Conservation (phyloP, 1,140 invertebrate species). For the Zaprionus capensis region DNA sequence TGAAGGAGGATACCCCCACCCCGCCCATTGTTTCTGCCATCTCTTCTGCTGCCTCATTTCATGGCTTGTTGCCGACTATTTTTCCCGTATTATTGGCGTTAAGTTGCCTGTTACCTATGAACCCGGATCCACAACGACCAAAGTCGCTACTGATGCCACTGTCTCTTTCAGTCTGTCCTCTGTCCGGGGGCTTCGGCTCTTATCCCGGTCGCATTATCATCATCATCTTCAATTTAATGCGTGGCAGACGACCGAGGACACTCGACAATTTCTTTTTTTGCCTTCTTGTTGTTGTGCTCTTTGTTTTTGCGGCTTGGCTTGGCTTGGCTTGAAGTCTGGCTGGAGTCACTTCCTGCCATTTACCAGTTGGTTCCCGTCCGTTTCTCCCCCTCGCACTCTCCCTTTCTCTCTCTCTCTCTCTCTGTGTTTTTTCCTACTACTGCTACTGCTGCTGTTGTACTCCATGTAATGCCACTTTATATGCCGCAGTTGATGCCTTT, state of each 20-base stretch:
- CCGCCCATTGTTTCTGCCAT: background rate
- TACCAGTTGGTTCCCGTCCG: slow-evolving; percentile 47
- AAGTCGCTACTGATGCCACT: slow-evolving; percentile 13
- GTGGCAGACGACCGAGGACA: slow-evolving; percentile 64
- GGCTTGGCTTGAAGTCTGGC: slow-evolving; percentile 1
- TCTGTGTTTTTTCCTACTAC: slow-evolving; percentile 2
- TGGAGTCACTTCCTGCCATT: slow-evolving; percentile 70
- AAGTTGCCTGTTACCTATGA: slow-evolving; percentile 80
- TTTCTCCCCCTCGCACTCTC: slow-evolving; percentile 1
- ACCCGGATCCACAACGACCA: slow-evolving; percentile 31
- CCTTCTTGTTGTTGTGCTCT: slow-evolving; percentile 27
- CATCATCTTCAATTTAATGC: slow-evolving; percentile 83
- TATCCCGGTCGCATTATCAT: slow-evolving; percentile 80
- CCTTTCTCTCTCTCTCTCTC: slow-evolving; percentile 4
- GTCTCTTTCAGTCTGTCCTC: background rate
- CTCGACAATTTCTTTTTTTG: slow-evolving; percentile 66
- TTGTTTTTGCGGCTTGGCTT: slow-evolving; percentile 72
- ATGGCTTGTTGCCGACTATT: slow-evolving; percentile 75
- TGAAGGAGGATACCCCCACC: too few species aligned
- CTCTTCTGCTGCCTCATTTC: slow-evolving; percentile 48
- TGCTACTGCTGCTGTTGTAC: slow-evolving; percentile 41
- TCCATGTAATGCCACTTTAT: slow-evolving; percentile 80
- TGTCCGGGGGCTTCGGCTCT: slow-evolving; percentile 39
- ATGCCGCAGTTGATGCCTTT: slow-evolving; percentile 83
- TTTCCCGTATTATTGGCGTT: slow-evolving; percentile 71